Evolutionary conservation across 1,140 invertebrate genomes (phyloP).

Genomic region (Platyscapa corneri): DNA sequence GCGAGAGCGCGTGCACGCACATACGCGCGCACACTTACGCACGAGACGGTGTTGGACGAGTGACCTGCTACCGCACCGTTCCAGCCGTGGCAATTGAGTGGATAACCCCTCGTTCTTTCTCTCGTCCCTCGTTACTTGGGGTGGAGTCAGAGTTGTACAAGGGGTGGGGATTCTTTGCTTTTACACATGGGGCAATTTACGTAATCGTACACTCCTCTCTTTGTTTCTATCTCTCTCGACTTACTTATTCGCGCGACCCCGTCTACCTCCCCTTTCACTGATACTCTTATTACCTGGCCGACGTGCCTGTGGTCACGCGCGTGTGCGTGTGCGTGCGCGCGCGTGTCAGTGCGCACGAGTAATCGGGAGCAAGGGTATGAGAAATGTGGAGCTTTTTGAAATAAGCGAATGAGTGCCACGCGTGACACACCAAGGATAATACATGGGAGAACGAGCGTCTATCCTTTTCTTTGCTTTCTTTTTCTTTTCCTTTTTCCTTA

Average conservation of each 20-base stretch:
- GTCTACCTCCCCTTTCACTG: constrained; percentile 44
- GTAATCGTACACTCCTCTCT: constrained; percentile 53
- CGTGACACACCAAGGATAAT: constrained; percentile 29
- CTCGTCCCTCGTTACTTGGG: constrained; percentile 45
- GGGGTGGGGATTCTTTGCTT: constrained; percentile 48
- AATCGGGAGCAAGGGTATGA: background rate
- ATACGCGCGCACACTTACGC: background rate
- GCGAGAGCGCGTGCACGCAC: too few relatives aligned
- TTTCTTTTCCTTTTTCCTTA: constrained; percentile 6
- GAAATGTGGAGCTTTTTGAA: constrained; percentile 27
- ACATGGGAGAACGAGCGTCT: constrained; percentile 11
- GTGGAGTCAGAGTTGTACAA: constrained; percentile 50
- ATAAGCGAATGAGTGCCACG: constrained; percentile 45
- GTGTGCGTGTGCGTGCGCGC: background rate
- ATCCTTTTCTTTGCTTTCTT: constrained; percentile 13
- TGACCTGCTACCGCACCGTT: constrained; percentile 47
- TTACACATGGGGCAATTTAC: constrained; percentile 53
- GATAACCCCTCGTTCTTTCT: background rate
- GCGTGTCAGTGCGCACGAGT: background rate
- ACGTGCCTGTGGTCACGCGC: background rate
- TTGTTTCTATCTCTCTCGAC: constrained; percentile 2
- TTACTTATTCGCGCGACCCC: background rate
- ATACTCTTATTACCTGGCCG: constrained; percentile 61
- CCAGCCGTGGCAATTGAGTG: background rate
- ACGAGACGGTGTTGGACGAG: constrained; percentile 25